Base-by-base conservation (phyloP, 2,888 invertebrate genomes). In the Phortica okadai region DNA sequence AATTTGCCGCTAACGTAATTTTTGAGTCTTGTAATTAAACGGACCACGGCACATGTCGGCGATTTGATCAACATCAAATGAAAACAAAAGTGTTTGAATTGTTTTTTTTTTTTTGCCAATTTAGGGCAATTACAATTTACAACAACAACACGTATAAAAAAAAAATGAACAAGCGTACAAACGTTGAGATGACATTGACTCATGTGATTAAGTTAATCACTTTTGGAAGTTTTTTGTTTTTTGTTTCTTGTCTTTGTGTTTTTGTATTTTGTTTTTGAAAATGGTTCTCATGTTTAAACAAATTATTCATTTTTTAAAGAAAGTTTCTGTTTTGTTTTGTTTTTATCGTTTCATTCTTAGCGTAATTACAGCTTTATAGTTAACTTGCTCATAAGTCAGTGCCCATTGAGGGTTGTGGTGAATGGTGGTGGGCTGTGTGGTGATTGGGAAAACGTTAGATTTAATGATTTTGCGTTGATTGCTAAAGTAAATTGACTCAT, bases 251-350 rank as follows among this genome's bases (percentile, higher is more conserved):
- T n/a, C 11, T n/a, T 56, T 56, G 56, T 33, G n/a, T 66, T 69
- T 16, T 2, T 25, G 8, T 66, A 66, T 41, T 66, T 44, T 45
- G 67, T 45, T 21, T 69, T n/a, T 16, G n/a, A 66, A 66, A 66
- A 66, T 21, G 42, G 44, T 69, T 69, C 67, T 45, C 67, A 69
- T 69, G 45, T 42, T 45, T 45, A 45, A 16, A 16, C 67, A 69
- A 69, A 69, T 69, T 69, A 69, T 69, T 69, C 11, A 45, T 69
- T 16, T 44, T 69, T 45, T 14, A 69, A 64, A 69, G 6, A 45
- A 69, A 69, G 7, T 45, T 42, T 45, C 10, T 45, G 45, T 45
- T 45, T 45, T 45, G 45, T 45, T 45, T 45, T 45, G 45, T 45
- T 45, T 10, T 45, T 45, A 6, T 45, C n/a, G n/a, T n/a, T n/a